A percentile compares a stretch with the other conserved stretches of the same genome.
Evolutionary conservation across 92 coral and sea anemone genomes (phyloP).

Genomic region (Metridium senile): DNA sequence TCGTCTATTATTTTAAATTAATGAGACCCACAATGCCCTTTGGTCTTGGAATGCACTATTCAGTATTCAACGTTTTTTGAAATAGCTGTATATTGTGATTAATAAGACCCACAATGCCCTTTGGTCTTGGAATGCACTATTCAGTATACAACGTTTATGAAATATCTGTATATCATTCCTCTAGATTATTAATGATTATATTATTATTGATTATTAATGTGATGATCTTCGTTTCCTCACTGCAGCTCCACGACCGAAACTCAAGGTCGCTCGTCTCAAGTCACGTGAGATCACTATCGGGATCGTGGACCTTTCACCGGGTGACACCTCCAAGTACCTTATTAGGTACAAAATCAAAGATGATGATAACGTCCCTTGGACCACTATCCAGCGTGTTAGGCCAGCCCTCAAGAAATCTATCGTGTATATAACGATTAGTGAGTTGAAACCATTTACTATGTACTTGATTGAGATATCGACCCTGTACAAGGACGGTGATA

Average conservation of each 20-base stretch:
- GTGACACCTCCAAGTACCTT: conserved; percentile 51
- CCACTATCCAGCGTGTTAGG: conserved; percentile 20
- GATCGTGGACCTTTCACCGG: conserved; percentile 53
- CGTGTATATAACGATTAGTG: conserved; percentile 30
- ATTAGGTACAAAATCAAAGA: conserved; percentile 51
- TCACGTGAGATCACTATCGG: conserved; percentile 29
- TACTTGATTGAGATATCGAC: conserved; percentile 74
- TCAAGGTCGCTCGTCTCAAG: conserved; percentile 42
- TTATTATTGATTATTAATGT: not conserved
- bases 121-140: too few relatives aligned
- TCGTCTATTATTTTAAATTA: too few relatives aligned
- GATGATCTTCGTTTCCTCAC: conserved; percentile 14
- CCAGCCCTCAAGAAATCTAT: conserved; percentile 12
- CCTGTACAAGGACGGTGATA: conserved; percentile 53
- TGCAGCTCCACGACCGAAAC: conserved; percentile 68
- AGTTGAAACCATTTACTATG: conserved; percentile 57
- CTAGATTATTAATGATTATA: too few relatives aligned
- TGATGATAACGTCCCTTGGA: conserved; percentile 25
- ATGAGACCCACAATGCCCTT: too few relatives aligned
- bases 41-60: too few relatives aligned
- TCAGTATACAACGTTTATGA: too few relatives aligned
- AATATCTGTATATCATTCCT: too few relatives aligned
- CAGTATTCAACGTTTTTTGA: too few relatives aligned
- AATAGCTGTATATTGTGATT: too few relatives aligned
- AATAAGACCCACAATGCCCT: too few relatives aligned